Conservation (phyloP, 2,797 vertebrate genomes). For the Bradypus variegatus region DNA sequence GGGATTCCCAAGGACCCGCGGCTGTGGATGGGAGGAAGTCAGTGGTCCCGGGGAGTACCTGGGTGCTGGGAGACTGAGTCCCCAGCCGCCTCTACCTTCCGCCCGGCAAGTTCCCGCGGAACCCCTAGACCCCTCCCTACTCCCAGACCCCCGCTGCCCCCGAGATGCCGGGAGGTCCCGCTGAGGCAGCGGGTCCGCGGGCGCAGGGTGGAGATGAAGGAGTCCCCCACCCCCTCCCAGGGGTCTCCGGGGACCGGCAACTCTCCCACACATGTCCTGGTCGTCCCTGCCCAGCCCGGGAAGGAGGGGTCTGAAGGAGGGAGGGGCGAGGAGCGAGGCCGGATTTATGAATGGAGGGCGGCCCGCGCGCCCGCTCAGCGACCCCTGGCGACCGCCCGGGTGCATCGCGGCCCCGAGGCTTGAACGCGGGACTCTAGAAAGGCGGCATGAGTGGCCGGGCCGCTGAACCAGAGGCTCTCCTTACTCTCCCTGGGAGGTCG, state of each 20-base stretch:
- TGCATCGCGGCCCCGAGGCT: not conserved
- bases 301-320: constrained; percentile 35
- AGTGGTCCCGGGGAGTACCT: not conserved
- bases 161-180: not conserved
- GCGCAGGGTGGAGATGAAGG: not conserved
- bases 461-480: not conserved
- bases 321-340: constrained; percentile 28
- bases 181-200: not conserved
- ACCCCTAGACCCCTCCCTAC: not conserved
- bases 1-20: not conserved
- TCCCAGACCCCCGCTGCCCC: not conserved
- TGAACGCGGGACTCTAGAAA: not conserved
- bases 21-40: not conserved
- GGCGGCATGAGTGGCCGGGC: not conserved
- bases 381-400: constrained; percentile 44
- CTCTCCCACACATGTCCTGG: constrained; percentile 5
- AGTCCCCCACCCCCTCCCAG: not conserved
- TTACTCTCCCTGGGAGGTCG: not conserved
- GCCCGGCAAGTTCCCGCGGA: not conserved
- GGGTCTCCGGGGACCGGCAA: not conserved
- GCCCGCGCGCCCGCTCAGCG: constrained; percentile 16
- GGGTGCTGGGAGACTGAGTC: not conserved
- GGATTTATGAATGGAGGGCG: constrained; percentile 63
- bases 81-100: not conserved
- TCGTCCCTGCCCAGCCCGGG: not conserved